Evolutionary conservation across 1,140 invertebrate species (phyloP).

Genomic region (Pseudomyrmex gracilis): DNA sequence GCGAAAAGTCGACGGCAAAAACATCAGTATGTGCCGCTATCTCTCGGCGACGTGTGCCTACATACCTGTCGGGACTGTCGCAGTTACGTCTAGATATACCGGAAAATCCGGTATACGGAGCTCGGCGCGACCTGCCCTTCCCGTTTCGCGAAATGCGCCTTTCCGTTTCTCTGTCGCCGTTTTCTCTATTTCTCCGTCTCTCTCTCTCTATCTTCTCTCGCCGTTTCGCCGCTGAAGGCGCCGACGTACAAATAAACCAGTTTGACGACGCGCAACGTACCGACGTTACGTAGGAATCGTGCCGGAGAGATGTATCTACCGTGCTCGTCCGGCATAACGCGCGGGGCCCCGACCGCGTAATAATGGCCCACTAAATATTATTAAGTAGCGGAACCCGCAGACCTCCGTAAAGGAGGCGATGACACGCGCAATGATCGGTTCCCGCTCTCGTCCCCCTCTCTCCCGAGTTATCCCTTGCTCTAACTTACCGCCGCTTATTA

Average conservation of each 20-base stretch:
- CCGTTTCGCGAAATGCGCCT: constrained; percentile 68
- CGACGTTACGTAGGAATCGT: constrained; percentile 34
- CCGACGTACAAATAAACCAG: constrained; percentile 77
- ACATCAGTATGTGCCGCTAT: neutral
- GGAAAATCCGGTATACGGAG: constrained; percentile 73
- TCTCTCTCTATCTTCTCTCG: constrained; percentile 38
- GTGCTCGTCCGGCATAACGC: constrained; percentile 7
- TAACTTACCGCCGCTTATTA: constrained; percentile 40
- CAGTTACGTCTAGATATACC: constrained; percentile 73
- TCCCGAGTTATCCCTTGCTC: constrained; percentile 11
- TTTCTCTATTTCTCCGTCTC: constrained; percentile 16
- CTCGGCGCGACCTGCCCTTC: constrained; percentile 62
- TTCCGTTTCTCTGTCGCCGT: constrained; percentile 43
- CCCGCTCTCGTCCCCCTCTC: constrained; percentile 8
- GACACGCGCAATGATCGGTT: constrained; percentile 48
- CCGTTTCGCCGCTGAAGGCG: constrained; percentile 44
- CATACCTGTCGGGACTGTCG: constrained; percentile 16
- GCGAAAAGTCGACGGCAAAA: constrained; percentile 48
- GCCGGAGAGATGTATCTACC: constrained; percentile 50
- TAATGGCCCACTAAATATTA: constrained; percentile 60
- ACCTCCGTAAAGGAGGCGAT: constrained; percentile 54
- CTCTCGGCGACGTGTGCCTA: neutral
- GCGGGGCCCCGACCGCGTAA: constrained; percentile 37
- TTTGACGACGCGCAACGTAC: constrained; percentile 69
- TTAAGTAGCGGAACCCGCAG: constrained; percentile 41